Conservation (phyloP, 2,113 vertebrate species). For the Thunnus maccoyii region DNA sequence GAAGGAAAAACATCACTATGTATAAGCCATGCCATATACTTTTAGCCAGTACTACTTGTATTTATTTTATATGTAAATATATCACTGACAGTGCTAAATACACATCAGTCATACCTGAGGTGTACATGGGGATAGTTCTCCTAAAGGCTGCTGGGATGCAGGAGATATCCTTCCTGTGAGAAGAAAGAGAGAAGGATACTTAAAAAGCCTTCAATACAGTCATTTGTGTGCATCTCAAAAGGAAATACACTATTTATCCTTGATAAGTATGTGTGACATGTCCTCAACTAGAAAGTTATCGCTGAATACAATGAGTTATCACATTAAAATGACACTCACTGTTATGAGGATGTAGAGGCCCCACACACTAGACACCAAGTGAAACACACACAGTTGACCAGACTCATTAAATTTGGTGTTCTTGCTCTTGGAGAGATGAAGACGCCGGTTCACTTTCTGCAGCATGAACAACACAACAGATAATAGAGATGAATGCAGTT, state of each 20-base stretch:
- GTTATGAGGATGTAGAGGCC: conserved; percentile 92
- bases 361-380: conserved; percentile 94
- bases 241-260: too few relatives aligned
- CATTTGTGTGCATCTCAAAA: neutral
- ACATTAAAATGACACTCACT: conserved; percentile 81
- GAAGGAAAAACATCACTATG: too few relatives aligned
- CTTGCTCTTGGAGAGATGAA: conserved; percentile 98
- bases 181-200: conserved; percentile 1
- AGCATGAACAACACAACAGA: conserved; percentile 31
- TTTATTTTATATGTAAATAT: neutral
- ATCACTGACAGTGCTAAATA: neutral
- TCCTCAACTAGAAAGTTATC: neutral
- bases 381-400: conserved; percentile 95
- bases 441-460: conserved; percentile 97
- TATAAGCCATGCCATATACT: too few relatives aligned
- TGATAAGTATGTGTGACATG: neutral
- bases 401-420: conserved; percentile 99
- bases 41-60: neutral
- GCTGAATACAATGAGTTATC: neutral
- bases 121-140: conserved; percentile 95
- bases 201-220: neutral
- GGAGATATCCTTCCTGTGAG: conserved; percentile 92
- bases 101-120: conserved; percentile 89
- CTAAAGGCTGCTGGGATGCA: conserved; percentile 96
- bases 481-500: conserved; percentile 1